phyloP scores from a whole-genome alignment of 2,888 invertebrate genomes.

The Stegophylla sp. region DNA sequence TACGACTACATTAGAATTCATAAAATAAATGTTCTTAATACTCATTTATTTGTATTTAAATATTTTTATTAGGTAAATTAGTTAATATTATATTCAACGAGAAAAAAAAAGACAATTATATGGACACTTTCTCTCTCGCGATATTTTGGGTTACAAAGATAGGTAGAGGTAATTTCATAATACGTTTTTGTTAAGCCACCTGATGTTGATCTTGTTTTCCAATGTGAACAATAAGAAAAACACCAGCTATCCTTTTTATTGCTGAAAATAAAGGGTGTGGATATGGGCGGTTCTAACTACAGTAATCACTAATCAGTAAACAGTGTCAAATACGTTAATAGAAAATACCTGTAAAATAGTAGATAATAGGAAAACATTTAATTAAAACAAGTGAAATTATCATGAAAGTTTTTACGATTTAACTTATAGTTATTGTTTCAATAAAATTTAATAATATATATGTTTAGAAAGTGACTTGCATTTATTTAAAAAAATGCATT shows the following conservation, averaged over 20 bases:
- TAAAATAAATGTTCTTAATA: no score
- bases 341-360: neutral
- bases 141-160: constrained; percentile 3
- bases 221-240: constrained; percentile 46
- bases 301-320: constrained; percentile 20
- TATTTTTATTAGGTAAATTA: no score
- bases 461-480: neutral
- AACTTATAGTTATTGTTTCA: neutral
- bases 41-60: no score
- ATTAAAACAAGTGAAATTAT: constrained; percentile 2
- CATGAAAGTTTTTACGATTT: neutral
- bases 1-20: no score
- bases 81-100: no score
- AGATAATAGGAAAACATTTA: neutral
- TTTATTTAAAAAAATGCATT: neutral
- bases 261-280: constrained; percentile 35
- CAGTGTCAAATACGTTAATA: constrained; percentile 15
- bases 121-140: neutral
- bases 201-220: constrained; percentile 44
- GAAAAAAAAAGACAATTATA: no score
- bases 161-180: neutral
- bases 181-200: constrained; percentile 40
- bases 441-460: neutral
- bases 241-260: constrained; percentile 32
- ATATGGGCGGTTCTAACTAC: neutral